phyloP scores from a whole-genome alignment of 2,113 vertebrate genomes.

The Corvus moneduloides region DNA sequence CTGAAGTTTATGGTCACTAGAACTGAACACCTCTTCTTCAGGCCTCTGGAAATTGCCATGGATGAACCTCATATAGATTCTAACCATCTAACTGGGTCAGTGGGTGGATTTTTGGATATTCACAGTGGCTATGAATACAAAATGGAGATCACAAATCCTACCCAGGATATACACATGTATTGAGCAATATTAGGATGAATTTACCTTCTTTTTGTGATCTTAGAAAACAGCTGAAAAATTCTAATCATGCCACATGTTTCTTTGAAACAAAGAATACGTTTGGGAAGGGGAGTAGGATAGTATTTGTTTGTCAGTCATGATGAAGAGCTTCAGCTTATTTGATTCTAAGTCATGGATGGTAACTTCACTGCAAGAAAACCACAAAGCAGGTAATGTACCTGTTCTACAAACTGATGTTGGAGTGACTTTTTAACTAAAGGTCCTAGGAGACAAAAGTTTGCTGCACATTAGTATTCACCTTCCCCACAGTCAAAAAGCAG shows the following conservation, averaged over 20 bases:
- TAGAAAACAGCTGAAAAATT: not conserved
- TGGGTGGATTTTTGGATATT: not conserved
- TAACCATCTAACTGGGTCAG: not conserved
- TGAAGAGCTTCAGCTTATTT: not conserved
- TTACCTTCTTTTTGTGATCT: not conserved
- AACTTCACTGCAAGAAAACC: not conserved
- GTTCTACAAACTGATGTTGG: not conserved
- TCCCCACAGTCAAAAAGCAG: not conserved
- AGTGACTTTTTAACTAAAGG: not conserved
- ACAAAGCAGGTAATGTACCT: not conserved
- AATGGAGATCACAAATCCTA: not conserved
- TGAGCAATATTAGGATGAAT: not conserved
- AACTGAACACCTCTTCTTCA: not conserved
- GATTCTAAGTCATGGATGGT: not conserved
- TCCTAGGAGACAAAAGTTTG: not conserved
- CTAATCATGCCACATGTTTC: not conserved
- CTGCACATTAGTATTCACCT: not conserved
- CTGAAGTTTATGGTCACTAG: not conserved
- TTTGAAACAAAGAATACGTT: not conserved
- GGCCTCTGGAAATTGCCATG: not conserved
- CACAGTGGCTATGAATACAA: not conserved
- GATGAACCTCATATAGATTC: not conserved
- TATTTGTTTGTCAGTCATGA: not conserved
- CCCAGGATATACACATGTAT: too few relatives aligned
- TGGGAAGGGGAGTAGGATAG: not conserved